Percentiles rank a stretch among this genome's conserved stretches.
Evolutionary conservation across 2,113 vertebrate genomes (phyloP).

Genomic region (Peromyscus maniculatus): DNA sequence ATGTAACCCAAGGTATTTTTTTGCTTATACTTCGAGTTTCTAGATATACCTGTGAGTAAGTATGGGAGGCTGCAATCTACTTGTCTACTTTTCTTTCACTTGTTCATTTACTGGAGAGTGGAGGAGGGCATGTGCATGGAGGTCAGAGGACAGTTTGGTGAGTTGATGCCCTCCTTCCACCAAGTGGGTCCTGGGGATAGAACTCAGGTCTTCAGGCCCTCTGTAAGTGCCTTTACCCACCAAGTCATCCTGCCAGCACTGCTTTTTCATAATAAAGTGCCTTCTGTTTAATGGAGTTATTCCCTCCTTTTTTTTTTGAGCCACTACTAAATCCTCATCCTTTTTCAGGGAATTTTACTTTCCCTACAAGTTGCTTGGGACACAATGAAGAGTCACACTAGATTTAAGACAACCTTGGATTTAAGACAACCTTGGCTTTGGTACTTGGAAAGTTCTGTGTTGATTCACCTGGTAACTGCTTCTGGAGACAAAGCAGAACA

Average conservation of each 20-base stretch:
- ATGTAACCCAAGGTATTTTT: neutral
- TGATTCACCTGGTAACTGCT: neutral
- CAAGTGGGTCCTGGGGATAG: too few species aligned
- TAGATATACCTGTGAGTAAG: neutral
- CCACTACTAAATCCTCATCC: neutral
- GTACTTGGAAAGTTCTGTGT: neutral
- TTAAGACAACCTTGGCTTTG: neutral
- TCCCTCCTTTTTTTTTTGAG: neutral
- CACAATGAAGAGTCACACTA: neutral
- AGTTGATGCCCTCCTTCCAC: neutral
- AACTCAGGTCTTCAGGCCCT: neutral
- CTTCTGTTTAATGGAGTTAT: neutral
- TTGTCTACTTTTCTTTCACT: constrained; percentile 18
- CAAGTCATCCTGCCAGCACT: neutral
- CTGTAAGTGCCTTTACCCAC: neutral
- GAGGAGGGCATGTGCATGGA: too few species aligned
- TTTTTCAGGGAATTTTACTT: neutral
- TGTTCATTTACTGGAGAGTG: neutral
- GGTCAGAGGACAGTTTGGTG: neutral
- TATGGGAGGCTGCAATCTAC: neutral
- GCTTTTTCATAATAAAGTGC: neutral
- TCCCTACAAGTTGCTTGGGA: neutral
- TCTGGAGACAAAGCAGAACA: neutral
- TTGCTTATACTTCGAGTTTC: constrained; percentile 16
- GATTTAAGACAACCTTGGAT: neutral